These are phyloP conservation scores for Tapera naevia DNA, from an alignment of 2,797 vertebrate species.

Conservation along the genomic window DNA sequence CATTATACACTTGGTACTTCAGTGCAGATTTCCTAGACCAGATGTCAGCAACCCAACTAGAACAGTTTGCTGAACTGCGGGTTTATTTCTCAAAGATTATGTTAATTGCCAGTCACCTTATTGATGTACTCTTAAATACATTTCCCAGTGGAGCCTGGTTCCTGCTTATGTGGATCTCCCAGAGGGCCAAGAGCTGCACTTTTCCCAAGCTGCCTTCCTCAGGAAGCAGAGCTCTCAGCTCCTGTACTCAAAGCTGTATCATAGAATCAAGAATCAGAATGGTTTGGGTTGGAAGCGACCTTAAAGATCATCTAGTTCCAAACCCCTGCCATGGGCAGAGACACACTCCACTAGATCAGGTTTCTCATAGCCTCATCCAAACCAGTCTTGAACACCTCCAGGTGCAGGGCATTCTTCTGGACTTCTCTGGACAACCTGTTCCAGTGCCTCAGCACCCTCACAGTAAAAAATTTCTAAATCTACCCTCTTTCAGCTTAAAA, in stretches of 20 bases:
- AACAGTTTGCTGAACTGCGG: not conserved
- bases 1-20: not conserved
- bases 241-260: not conserved
- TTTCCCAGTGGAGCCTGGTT: not conserved
- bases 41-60: not conserved
- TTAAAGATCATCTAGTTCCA: no score
- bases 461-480: no score
- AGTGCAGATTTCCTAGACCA: not conserved
- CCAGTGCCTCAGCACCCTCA: no score
- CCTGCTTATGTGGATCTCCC: not conserved
- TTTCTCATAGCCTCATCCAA: no score
- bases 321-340: no score
- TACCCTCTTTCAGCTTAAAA: no score
- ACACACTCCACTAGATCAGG: no score
- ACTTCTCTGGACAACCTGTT: no score
- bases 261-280: no score
- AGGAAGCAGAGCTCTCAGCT: not conserved
- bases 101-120: not conserved
- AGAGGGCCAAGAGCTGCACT: not conserved
- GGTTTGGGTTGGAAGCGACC: no score
- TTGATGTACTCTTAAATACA: not conserved
- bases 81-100: not conserved
- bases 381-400: no score
- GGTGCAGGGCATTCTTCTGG: no score
- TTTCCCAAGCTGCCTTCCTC: not conserved